Base-by-base conservation (phyloP, 64 coral and sea anemone species). In the Montipora cactus region DNA sequence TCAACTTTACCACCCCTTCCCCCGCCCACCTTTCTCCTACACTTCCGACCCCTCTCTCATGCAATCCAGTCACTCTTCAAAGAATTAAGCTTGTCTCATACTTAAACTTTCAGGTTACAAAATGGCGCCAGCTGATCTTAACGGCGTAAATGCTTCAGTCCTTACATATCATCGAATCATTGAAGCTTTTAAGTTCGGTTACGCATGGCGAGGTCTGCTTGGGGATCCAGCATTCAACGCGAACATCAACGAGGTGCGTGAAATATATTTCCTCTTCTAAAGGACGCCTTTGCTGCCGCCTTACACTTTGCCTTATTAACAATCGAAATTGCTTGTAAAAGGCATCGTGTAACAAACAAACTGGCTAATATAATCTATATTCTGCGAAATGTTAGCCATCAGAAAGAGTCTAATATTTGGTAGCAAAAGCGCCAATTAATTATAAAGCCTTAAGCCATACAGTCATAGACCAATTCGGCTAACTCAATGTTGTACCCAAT, bases 131-230 rank as follows among this genome's bases (percentile, higher is more conserved):
- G 37, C 75, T 47, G 81, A 71, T 47, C 52, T 80, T 21, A 9
- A 69, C 49, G 68, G 80, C 18, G 22, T 67, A 7, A 47, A 57
- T 12, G 50, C 55, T 10, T 75, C 71, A 3, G 53, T 47, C 0
- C 77, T 87, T 18, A 96, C 94, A 0, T 95, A 93, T 68, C 97
- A 96, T 69, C 87, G 91, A 47, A 96, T 96, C 46, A 91, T 98
- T 59, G 94, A 98, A 82, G 88, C 94, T 19, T 95, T 98, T 23
- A 98, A 98, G 70, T 96, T 88, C 74, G 94, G 79, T 61, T 98
- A 91, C 72, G 97, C 97, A 45, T 90, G 88, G 19, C 91, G 97
- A 1, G 44, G 94, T 25, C 67, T 66, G 2, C 84, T 98, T 8
- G 97, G 97, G 18, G 97, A 98, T 83, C 97, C 97, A 15, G 85